Conservation (phyloP, 92 coral and sea anemone genomes). For the Metridium senile region DNA sequence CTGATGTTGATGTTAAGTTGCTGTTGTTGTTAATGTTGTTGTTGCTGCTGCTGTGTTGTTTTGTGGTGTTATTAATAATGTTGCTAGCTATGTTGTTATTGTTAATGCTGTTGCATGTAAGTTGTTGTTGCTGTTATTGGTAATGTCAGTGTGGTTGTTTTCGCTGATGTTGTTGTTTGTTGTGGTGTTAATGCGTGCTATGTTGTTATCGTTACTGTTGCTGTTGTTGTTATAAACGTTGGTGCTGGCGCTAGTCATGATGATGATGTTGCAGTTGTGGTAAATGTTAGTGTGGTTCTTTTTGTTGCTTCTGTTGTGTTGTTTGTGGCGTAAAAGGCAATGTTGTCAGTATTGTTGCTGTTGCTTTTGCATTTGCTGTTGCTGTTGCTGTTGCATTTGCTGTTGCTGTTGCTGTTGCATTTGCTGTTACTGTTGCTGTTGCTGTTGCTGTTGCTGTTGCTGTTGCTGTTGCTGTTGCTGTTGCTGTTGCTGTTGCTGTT, state of each 20-base stretch:
- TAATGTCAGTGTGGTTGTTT: background rate
- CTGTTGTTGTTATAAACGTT: background rate
- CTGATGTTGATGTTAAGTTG: background rate
- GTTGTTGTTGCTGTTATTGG: background rate
- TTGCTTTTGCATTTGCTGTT: constrained; percentile 9
- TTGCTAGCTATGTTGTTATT: background rate
- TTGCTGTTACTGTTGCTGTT: constrained; percentile 14
- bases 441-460: constrained; percentile 19
- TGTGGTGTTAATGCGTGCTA: background rate
- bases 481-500: constrained; percentile 28
- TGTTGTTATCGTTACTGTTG: background rate
- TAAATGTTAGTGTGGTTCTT: constrained; percentile 8
- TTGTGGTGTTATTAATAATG: background rate
- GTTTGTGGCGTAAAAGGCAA: constrained; percentile 7
- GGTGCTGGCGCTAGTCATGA: background rate
- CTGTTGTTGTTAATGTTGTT: background rate
- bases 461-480: constrained; percentile 12
- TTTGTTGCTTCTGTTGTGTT: constrained; percentile 5
- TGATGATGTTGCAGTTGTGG: background rate
- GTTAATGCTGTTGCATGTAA: background rate
- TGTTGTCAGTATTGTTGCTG: constrained; percentile 19
- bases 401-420: constrained; percentile 13
- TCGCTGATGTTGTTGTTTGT: background rate
- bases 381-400: constrained; percentile 1
- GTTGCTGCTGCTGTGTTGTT: background rate